phyloP scores from a whole-genome alignment of 2,797 vertebrate species.

The Poeciliopsis presidionis region DNA sequence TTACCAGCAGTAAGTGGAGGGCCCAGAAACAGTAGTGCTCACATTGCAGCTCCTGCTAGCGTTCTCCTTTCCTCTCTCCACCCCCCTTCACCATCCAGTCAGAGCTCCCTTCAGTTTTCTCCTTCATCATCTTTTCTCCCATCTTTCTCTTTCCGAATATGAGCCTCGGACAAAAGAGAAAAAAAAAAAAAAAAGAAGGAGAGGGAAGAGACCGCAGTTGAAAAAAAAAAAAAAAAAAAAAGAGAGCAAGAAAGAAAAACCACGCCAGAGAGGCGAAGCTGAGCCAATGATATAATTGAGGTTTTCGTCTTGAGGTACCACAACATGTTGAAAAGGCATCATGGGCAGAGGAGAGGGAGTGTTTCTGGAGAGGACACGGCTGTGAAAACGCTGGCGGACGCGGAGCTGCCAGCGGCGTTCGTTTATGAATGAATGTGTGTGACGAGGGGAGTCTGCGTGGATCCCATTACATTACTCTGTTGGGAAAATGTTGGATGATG shows the following conservation, averaged over 20 bases:
- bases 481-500: slow-evolving; percentile 33
- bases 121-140: slow-evolving; percentile 15
- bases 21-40: slow-evolving; percentile 80
- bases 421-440: slow-evolving; percentile 53
- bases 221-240: slow-evolving; percentile 10
- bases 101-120: background rate
- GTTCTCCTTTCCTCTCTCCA: slow-evolving; percentile 4
- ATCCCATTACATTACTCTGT: slow-evolving; percentile 39
- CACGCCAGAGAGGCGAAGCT: slow-evolving; percentile 25
- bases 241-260: slow-evolving; percentile 16
- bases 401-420: slow-evolving; percentile 22
- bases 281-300: slow-evolving; percentile 67
- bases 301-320: slow-evolving; percentile 59
- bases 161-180: background rate
- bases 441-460: slow-evolving; percentile 12
- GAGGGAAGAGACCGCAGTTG: slow-evolving; percentile 41
- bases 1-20: slow-evolving; percentile 76
- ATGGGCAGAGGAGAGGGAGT: slow-evolving; percentile 34
- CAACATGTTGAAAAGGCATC: slow-evolving; percentile 76
- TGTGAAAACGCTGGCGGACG: slow-evolving; percentile 24
- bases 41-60: slow-evolving; percentile 66
- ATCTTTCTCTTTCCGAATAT: slow-evolving; percentile 30
- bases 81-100: slow-evolving; percentile 41
- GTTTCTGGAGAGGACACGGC: slow-evolving; percentile 26
- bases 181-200: background rate